Conservation (phyloP, 2,888 invertebrate species). For the Melanostoma scalare region DNA sequence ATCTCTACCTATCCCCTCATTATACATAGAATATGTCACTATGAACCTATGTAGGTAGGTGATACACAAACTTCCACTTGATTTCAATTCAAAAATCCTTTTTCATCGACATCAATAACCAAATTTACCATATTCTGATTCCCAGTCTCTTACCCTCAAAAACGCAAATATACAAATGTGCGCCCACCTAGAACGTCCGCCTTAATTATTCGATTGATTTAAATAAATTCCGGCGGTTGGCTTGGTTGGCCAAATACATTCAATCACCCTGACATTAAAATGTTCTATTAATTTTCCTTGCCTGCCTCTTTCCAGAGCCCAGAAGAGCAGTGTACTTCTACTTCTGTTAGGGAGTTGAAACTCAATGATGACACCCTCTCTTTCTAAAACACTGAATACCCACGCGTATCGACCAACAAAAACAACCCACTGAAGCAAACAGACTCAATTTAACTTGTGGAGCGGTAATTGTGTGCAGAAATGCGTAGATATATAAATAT, state of each 20-base stretch:
- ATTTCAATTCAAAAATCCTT: not conserved
- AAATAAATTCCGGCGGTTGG: slow-evolving; percentile 69
- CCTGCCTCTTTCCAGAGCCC: not conserved
- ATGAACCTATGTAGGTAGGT: not conserved
- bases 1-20: not conserved
- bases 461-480: slow-evolving; percentile 65
- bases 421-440: slow-evolving; percentile 23
- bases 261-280: slow-evolving; percentile 66
- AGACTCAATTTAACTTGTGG: slow-evolving; percentile 71
- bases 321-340: not conserved
- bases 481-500: slow-evolving; percentile 66
- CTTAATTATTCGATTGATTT: slow-evolving; percentile 70
- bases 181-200: slow-evolving; percentile 24
- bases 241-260: slow-evolving; percentile 63
- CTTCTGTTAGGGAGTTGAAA: not conserved
- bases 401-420: slow-evolving; percentile 1
- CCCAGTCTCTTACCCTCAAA: not conserved
- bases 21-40: slow-evolving; percentile 11
- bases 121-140: not conserved
- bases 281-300: slow-evolving; percentile 68
- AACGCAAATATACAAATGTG: slow-evolving; percentile 4
- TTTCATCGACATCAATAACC: not conserved
- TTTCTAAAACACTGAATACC: not conserved
- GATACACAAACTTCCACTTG: not conserved
- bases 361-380: too few species aligned